Percentiles rank a stretch among this genome's conserved stretches.
phyloP scores from a whole-genome alignment of 2,113 vertebrate genomes.

The Sturnus vulgaris region DNA sequence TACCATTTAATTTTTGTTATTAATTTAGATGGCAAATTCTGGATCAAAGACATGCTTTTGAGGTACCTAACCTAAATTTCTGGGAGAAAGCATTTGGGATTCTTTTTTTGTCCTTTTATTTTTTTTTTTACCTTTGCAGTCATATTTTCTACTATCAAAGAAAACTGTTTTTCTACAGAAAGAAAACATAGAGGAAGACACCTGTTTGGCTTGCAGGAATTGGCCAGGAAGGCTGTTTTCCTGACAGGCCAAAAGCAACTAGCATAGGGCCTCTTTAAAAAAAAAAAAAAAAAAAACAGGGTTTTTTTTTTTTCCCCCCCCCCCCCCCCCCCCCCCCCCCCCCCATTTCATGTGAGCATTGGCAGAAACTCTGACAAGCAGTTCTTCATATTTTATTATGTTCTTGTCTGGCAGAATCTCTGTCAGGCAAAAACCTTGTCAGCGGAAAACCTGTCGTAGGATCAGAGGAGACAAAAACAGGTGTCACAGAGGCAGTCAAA shows the following conservation, averaged over 20 bases:
- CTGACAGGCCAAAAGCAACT: conserved; percentile 71
- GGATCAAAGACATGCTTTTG: background rate
- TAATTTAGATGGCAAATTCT: background rate
- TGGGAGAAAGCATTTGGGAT: background rate
- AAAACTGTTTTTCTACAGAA: background rate
- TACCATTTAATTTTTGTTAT: background rate
- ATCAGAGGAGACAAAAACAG: conserved; percentile 91
- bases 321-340: no score
- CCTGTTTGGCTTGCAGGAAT: conserved; percentile 81
- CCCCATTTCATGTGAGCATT: conserved; percentile 81
- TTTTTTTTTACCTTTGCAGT: background rate
- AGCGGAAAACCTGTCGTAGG: conserved; percentile 86
- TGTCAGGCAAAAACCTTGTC: conserved; percentile 93
- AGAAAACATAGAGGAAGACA: conserved; percentile 79
- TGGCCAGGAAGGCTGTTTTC: conserved; percentile 51
- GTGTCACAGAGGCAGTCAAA: conserved; percentile 93
- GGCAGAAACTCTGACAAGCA: conserved; percentile 93
- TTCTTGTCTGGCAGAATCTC: conserved; percentile 89
- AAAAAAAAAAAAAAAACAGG: conserved; percentile 68
- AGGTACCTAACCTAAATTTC: background rate
- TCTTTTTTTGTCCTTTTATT: background rate
- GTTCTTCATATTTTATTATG: conserved; percentile 97
- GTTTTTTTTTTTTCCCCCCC: background rate
- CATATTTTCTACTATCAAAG: conserved; percentile 30
- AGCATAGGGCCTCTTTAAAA: conserved; percentile 71